Evolutionary conservation across 2,113 vertebrate species (phyloP), one percentile per base, ranked within the genome.

Genomic region (Carollia perspicillata): DNA sequence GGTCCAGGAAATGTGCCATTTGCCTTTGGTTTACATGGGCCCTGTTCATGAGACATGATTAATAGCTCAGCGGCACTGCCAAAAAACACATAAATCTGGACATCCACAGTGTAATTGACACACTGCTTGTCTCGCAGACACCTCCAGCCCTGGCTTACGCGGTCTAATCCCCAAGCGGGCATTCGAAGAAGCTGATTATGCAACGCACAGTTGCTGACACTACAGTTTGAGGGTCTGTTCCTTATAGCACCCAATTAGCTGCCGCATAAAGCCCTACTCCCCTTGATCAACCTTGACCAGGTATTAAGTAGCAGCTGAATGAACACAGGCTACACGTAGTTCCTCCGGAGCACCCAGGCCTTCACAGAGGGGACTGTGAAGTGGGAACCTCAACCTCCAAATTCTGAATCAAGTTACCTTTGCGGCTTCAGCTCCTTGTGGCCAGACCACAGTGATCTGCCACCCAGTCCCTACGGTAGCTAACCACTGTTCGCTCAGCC

Each of bases 31-130:
- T 98, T 98, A 98, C 96, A 96, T 96, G 97, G 97, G 51, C 94
- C 90, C 96, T 97, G 88, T 97, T 98, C 96, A 85, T 75, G 93
- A 97, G 97, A 98, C 95, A 96, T 98, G 97, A 98, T 98, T 98
- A 98, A 98, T 98, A 98, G 97, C 97, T 98, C 92, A 28, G 95
- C 91, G 58, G 94, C 13, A 16, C 97, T 97, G 97, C 97, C 98
- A 97, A 98, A 98, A 98, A 97, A 96, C 97, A 96, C 98, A 98
- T 98, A 98, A 98, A 98, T 98, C 98, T 98, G 97, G 98, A 97
- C 96, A 92, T 98, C 96, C 95, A 60, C 94, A 8, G 51, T 75
- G 96, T 98, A 98, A 97, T 97, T 98, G 98, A 98, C 98, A 98
- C 55, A 89, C 94, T 30, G 96, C 98, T 98, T 92, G 94, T 98